Evolutionary conservation across 2,797 vertebrate species (phyloP).

Genomic region (Pseudochirops cupreus): DNA sequence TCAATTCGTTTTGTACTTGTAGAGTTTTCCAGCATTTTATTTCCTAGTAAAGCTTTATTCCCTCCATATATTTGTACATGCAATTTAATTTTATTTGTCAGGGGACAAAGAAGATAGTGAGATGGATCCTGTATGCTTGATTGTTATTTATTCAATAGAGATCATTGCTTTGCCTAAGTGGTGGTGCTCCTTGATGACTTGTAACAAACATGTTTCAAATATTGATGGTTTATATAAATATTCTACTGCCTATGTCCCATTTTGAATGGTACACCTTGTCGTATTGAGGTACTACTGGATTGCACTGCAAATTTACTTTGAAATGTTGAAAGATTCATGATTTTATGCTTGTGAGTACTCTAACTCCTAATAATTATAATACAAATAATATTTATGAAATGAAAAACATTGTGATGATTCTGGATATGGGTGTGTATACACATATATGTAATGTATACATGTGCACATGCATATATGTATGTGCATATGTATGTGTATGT

Average conservation of each 20-base stretch:
- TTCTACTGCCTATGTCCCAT: conserved; percentile 48
- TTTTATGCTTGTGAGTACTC: not conserved
- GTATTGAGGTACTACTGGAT: conserved; percentile 50
- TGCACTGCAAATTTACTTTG: conserved; percentile 63
- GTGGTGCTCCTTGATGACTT: conserved; percentile 1
- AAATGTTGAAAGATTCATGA: not conserved
- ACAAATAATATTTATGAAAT: not conserved
- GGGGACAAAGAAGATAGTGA: conserved; percentile 21
- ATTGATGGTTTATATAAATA: conserved; percentile 35
- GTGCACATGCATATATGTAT: too few species aligned
- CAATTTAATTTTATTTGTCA: conserved; percentile 22
- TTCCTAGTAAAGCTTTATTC: conserved; percentile 13
- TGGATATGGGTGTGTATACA: not conserved
- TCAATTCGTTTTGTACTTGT: conserved; percentile 20
- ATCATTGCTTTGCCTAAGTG: not conserved
- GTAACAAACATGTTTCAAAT: conserved; percentile 25
- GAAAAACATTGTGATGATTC: not conserved
- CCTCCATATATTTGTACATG: not conserved
- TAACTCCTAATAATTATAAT: not conserved
- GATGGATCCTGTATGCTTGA: not conserved
- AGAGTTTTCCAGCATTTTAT: conserved; percentile 24
- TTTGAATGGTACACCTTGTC: conserved; percentile 49
- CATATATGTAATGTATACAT: too few species aligned
- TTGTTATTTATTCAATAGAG: conserved; percentile 17
- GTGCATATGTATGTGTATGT: too few species aligned